These are phyloP conservation scores for Muscicapa striata DNA, from an alignment of 2,797 vertebrate genomes.

Conservation along the genomic window DNA sequence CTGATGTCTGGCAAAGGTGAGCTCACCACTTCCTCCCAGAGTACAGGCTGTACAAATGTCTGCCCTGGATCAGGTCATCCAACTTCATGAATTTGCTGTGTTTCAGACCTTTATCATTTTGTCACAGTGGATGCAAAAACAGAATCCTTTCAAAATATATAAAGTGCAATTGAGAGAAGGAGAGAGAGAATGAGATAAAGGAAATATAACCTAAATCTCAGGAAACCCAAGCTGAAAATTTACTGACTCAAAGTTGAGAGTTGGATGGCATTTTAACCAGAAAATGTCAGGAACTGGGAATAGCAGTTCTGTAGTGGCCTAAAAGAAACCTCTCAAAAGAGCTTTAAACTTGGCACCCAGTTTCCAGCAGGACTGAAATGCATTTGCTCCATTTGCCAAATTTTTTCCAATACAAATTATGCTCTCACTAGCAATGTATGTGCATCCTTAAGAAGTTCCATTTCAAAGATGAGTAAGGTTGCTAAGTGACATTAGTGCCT, in stretches of 20 bases:
- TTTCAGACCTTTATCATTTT: not conserved
- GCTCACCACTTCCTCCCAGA: not conserved
- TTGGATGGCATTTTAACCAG: not conserved
- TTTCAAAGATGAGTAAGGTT: slow-evolving; percentile 14
- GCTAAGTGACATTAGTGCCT: not conserved
- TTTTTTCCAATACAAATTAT: not conserved
- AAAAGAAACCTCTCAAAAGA: not conserved
- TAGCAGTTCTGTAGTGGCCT: not conserved
- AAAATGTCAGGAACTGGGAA: not conserved
- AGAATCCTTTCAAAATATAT: not conserved
- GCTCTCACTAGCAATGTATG: not conserved
- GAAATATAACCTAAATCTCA: not conserved
- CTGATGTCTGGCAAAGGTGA: not conserved
- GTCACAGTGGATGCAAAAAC: not conserved
- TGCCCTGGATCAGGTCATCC: not conserved
- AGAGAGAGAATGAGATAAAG: not conserved
- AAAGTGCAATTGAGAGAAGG: not conserved
- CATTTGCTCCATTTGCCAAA: not conserved
- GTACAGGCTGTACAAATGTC: not conserved
- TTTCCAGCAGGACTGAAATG: not conserved
- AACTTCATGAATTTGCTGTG: not conserved
- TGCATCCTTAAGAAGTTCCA: not conserved
- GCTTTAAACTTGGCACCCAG: not conserved
- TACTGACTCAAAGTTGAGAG: not conserved
- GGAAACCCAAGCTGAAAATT: not conserved